Conservation (phyloP, 2,888 invertebrate species). For the Phengaris alcon region DNA sequence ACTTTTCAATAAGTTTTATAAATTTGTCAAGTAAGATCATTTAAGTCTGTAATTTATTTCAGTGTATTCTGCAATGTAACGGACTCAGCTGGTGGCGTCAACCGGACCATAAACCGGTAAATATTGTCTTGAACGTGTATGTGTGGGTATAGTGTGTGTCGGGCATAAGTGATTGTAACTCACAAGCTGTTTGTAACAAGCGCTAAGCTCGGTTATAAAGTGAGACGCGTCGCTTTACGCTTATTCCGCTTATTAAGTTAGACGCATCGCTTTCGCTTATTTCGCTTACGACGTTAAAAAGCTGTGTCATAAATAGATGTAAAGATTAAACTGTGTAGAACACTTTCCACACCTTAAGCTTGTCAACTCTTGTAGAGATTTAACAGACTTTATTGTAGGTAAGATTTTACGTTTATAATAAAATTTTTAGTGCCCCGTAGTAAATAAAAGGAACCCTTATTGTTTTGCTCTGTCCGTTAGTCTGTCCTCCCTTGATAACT, state of each 20-base stretch:
- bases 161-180: neutral
- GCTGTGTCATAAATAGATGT: neutral
- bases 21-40: no score
- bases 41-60: conserved; percentile 39
- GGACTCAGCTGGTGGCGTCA: conserved; percentile 46
- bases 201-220: conserved; percentile 19
- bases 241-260: conserved; percentile 25
- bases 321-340: no score
- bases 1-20: no score
- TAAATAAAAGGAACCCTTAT: no score
- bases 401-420: no score
- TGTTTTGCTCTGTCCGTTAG: no score
- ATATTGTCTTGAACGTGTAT: conserved; percentile 33
- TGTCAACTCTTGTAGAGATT: neutral
- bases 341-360: neutral
- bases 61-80: conserved; percentile 47
- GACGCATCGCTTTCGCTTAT: conserved; percentile 5
- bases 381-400: no score
- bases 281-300: conserved; percentile 30
- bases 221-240: conserved; percentile 10
- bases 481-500: no score
- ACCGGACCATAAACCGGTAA: conserved; percentile 48
- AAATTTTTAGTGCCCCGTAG: no score
- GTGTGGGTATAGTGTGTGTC: no score
- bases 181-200: neutral